A percentile compares a stretch with the other conserved stretches of the same genome.
Conservation (phyloP, 2,113 vertebrate species). For the Rhombomys opimus region DNA sequence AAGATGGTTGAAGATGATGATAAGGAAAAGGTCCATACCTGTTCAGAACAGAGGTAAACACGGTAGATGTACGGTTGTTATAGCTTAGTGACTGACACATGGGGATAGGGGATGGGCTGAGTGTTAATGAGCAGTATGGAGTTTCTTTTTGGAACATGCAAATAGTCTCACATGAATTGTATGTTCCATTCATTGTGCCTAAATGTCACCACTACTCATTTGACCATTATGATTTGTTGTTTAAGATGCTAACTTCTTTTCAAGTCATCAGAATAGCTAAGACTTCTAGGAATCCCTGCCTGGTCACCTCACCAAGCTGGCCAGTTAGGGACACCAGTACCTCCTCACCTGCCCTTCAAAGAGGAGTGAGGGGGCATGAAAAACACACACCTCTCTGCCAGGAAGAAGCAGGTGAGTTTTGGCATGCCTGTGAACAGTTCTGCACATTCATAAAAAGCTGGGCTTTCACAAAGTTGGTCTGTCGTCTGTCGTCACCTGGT, state of each 20-base stretch:
- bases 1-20: background rate
- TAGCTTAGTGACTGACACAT: background rate
- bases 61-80: too few relatives aligned
- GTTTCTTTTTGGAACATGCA: background rate
- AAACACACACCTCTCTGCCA: background rate
- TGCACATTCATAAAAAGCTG: constrained; percentile 74
- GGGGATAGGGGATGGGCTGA: too few relatives aligned
- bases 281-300: background rate
- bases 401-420: background rate
- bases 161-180: background rate
- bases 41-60: background rate
- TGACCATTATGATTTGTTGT: background rate
- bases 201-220: background rate
- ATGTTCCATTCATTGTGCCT: background rate
- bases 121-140: background rate
- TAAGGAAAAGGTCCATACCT: background rate
- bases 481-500: constrained; percentile 85
- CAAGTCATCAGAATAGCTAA: background rate
- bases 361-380: background rate
- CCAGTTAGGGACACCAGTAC: background rate
- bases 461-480: constrained; percentile 57
- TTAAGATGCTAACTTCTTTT: background rate
- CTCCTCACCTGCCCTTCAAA: constrained; percentile 13
- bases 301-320: background rate
- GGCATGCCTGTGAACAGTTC: constrained; percentile 43